Evolutionary conservation across 2,888 invertebrate species (phyloP).

Genomic region (Leptarthrus brevirostris): DNA sequence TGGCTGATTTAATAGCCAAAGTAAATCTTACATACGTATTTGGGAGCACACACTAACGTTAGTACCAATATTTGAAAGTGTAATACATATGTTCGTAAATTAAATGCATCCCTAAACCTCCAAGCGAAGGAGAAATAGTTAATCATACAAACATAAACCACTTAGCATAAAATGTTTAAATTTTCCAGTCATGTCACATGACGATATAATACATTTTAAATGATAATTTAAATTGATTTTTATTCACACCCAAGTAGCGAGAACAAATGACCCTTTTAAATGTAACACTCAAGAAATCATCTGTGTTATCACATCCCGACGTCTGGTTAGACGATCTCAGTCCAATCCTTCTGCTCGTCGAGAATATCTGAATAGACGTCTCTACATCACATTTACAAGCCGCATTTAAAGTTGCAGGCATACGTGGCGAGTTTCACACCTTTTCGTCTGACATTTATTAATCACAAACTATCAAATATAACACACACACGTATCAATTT

Average conservation of each 20-base stretch:
- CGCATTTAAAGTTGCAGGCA: neutral
- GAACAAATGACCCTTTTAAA: conserved; percentile 55
- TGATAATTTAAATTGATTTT: conserved; percentile 32
- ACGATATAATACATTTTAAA: conserved; percentile 7
- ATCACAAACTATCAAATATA: conserved; percentile 54
- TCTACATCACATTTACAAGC: neutral
- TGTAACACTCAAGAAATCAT: conserved; percentile 53
- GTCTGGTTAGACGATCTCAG: neutral
- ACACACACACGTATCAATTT: conserved; percentile 53
- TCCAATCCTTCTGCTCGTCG: conserved; percentile 14
- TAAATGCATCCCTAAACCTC: too few relatives aligned
- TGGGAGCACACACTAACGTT: too few relatives aligned
- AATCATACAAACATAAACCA: conserved; percentile 38
- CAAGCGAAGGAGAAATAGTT: neutral
- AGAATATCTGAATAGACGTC: neutral
- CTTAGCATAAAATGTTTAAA: conserved; percentile 17
- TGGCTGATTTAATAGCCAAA: too few relatives aligned
- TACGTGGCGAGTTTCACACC: conserved; percentile 36
- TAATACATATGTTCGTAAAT: too few relatives aligned
- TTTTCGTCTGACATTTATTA: conserved; percentile 52
- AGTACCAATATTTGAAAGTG: too few relatives aligned
- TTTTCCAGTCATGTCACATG: conserved; percentile 28
- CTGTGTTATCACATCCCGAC: conserved; percentile 16
- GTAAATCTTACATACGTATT: too few relatives aligned
- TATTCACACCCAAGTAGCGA: conserved; percentile 48